Evolutionary conservation across 2,113 vertebrate genomes (phyloP).

Genomic region (Corvus cornix): DNA sequence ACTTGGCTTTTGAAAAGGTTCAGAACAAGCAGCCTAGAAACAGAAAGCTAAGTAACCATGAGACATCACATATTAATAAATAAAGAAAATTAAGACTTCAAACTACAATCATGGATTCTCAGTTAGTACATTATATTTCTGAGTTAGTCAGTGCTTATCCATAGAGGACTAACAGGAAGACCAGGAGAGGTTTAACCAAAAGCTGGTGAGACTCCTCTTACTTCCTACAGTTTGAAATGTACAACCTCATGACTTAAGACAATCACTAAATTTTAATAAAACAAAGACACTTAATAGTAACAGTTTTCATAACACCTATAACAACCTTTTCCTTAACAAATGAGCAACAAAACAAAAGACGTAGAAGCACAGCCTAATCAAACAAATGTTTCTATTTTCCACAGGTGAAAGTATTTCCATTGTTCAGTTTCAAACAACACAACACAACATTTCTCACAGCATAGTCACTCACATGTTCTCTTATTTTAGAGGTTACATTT

Average conservation of each 20-base stretch:
- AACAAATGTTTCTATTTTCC: not conserved
- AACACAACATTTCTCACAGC: not conserved
- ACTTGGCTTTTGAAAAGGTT: not conserved
- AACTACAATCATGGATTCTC: not conserved
- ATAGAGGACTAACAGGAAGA: not conserved
- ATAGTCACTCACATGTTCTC: slow-evolving; percentile 73
- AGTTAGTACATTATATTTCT: not conserved
- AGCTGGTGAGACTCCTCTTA: not conserved
- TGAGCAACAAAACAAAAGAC: not conserved
- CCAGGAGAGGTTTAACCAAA: not conserved
- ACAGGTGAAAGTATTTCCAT: not conserved
- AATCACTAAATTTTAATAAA: not conserved
- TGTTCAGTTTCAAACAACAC: not conserved
- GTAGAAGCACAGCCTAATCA: not conserved
- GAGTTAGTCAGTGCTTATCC: not conserved
- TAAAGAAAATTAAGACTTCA: not conserved
- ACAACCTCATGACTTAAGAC: not conserved
- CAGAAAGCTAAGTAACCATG: not conserved
- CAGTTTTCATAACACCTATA: not conserved
- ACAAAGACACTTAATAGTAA: not conserved
- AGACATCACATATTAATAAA: not conserved
- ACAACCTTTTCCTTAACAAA: not conserved
- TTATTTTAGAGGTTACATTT: slow-evolving; percentile 75
- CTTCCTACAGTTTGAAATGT: not conserved
- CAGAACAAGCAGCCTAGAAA: not conserved